Evolutionary conservation across 2,797 vertebrate species (phyloP), one percentile per base, ranked within the genome.

Genomic region (Poecilia gillii): DNA sequence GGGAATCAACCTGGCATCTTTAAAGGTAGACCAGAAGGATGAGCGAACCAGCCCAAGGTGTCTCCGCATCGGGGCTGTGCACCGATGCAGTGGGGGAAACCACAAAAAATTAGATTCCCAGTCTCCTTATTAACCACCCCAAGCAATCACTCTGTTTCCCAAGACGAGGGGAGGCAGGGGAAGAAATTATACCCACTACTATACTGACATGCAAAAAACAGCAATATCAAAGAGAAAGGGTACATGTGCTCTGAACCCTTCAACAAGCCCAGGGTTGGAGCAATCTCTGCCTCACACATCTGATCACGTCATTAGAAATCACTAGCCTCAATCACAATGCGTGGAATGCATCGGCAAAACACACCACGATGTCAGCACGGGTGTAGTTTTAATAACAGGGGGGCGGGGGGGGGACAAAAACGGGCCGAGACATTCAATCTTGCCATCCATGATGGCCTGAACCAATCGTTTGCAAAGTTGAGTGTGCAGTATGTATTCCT

Each of bases 401-500:
- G 14, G 39, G 53, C 28, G 14, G 53, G 53, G 72, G 55, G 13
- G 55, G 51, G 14, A 41, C 3, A 64, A 73, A 68, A 78, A 84
- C 43, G 64, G 31, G 77, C 31, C 1, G 78, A 87, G 74, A 81
- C 74, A 45, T 88, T 84, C 73, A 83, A 81, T 81, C 79, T 86
- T 80, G 76, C 45, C 83, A 83, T 86, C 86, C n/a, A 70, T 82
- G 87, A 86, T 36, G 1, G 81, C 90, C 77, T 77, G 88, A 93
- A 91, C 87, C 88, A 85, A 92, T 88, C 87, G 82, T 85, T 92
- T 85, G 87, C 79, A 84, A 88, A 91, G 82, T 90, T 73, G 84
- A 89, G 85, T 94, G 92, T 91, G 92, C 92, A 78, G 90, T 91
- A 94, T 93, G 88, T 91, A 94, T 95, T 94, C 95, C 94, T 95